phyloP scores from a whole-genome alignment of 2,113 vertebrate species.

The Spilogale gracilis region DNA sequence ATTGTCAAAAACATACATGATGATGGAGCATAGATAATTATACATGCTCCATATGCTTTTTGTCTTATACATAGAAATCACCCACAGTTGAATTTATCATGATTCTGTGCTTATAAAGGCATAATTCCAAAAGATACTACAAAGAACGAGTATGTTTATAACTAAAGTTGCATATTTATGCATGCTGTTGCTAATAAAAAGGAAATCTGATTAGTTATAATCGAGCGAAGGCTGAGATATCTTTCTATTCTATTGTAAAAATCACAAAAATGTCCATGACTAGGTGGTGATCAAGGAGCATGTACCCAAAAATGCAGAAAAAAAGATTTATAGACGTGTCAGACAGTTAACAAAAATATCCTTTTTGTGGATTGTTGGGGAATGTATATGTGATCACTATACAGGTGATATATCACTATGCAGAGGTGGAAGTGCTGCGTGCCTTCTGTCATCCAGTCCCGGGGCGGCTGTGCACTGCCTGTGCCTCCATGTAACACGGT shows the following conservation, averaged over 20 bases:
- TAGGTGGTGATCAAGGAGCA: neutral
- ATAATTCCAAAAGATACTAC: neutral
- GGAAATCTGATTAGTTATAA: neutral
- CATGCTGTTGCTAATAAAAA: neutral
- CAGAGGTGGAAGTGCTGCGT: fast-evolving
- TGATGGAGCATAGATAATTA: neutral
- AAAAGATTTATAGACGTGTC: neutral
- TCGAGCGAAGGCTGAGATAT: neutral
- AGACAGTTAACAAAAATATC: neutral
- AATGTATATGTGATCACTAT: neutral
- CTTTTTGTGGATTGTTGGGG: neutral
- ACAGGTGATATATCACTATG: too few relatives aligned
- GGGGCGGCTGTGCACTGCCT: fast-evolving
- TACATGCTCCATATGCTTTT: neutral
- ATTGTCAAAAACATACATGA: neutral
- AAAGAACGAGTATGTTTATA: neutral
- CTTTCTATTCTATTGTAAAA: neutral
- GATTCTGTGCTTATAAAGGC: neutral
- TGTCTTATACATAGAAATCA: neutral
- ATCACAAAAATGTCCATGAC: neutral
- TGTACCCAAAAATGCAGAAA: neutral
- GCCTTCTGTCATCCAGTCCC: neutral
- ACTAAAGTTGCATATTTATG: neutral
- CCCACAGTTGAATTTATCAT: neutral
- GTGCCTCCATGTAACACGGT: neutral